These are phyloP conservation scores for Falco biarmicus DNA, from an alignment of 2,797 vertebrate genomes.

Conservation along the genomic window DNA sequence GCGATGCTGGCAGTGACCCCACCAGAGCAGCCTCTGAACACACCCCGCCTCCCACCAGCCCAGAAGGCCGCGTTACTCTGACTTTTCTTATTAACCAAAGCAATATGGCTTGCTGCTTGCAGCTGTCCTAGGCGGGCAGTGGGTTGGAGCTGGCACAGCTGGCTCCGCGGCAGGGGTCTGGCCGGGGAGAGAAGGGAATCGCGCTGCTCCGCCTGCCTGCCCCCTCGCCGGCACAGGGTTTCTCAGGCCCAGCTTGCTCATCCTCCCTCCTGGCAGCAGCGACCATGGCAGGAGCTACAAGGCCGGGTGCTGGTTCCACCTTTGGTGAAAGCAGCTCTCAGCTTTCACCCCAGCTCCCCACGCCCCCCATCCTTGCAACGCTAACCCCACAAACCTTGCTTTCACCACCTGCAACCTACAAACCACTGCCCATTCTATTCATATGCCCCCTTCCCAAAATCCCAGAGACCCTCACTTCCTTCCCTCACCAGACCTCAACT, in stretches of 20 bases:
- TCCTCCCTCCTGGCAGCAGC: neutral
- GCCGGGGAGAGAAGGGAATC: neutral
- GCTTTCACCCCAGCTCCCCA: neutral
- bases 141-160: neutral
- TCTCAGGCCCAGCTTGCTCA: neutral
- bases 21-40: neutral
- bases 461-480: neutral
- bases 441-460: neutral
- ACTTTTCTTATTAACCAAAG: neutral
- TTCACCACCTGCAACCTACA: neutral
- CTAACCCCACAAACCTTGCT: neutral
- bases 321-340: neutral
- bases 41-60: neutral
- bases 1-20: neutral
- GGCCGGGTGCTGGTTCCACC: neutral
- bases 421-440: neutral
- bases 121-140: neutral
- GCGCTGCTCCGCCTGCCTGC: neutral
- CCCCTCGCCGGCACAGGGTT: neutral
- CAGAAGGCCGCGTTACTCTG: neutral
- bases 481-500: neutral
- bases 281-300: neutral
- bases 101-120: neutral
- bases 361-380: neutral
- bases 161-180: neutral